A percentile compares a stretch with the other conserved stretches of the same genome.
phyloP scores from a whole-genome alignment of 2,113 vertebrate species.

The Vanacampus margaritifer region DNA sequence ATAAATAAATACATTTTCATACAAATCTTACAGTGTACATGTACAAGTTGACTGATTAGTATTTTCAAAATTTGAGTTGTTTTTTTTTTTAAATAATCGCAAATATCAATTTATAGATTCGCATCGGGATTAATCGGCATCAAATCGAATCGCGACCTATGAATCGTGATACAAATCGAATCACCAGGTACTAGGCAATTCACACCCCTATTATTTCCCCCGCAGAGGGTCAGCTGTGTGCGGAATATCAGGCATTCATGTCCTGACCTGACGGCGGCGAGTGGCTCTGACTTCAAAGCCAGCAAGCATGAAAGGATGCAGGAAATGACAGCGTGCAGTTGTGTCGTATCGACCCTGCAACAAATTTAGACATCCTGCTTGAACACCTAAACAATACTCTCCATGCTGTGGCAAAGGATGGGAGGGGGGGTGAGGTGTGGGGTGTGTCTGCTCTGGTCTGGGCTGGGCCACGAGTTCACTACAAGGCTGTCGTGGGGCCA shows the following conservation, averaged over 20 bases:
- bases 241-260: slow-evolving; percentile 33
- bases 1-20: no score
- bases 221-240: neutral
- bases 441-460: neutral
- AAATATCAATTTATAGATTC: no score
- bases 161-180: no score
- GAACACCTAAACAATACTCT: slow-evolving; percentile 33
- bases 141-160: no score
- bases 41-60: no score
- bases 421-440: neutral
- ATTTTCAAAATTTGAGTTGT: no score
- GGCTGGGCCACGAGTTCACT: neutral
- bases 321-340: slow-evolving; percentile 20
- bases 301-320: slow-evolving; percentile 30
- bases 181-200: no score
- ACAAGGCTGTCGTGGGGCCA: slow-evolving; percentile 16
- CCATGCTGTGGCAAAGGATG: slow-evolving; percentile 2
- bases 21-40: no score
- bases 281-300: slow-evolving; percentile 55
- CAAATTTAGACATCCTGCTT: slow-evolving; percentile 33
- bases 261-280: slow-evolving; percentile 48
- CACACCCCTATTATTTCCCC: slow-evolving; percentile 5
- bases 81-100: no score
- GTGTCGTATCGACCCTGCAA: slow-evolving; percentile 19
- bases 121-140: no score